A percentile compares a stretch with the other conserved stretches of the same genome.
Evolutionary conservation across 2,113 vertebrate species (phyloP).

Genomic region (Telmatochromis brachygnathus): DNA sequence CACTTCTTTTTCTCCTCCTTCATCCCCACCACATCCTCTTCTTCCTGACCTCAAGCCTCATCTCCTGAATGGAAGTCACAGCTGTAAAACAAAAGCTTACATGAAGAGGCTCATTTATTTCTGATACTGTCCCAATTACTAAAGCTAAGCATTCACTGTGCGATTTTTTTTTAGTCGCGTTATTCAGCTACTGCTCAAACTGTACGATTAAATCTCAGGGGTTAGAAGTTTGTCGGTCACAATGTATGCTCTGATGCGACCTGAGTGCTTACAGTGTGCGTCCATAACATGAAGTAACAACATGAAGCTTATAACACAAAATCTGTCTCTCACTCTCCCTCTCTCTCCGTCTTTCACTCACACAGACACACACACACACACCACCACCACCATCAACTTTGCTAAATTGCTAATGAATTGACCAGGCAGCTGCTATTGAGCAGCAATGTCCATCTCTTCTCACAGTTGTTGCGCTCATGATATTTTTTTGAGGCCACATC

Average conservation of each 20-base stretch:
- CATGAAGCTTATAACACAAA: background rate
- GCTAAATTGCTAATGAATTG: background rate
- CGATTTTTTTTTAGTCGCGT: background rate
- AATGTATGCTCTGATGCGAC: background rate
- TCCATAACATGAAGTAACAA: background rate
- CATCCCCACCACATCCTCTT: background rate
- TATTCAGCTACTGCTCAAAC: background rate
- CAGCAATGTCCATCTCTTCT: background rate
- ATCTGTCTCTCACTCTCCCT: background rate
- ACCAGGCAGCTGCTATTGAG: background rate
- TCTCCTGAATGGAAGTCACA: background rate
- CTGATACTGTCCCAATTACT: background rate
- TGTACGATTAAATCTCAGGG: background rate
- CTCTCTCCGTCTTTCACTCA: background rate
- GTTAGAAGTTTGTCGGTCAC: background rate
- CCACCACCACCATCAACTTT: background rate
- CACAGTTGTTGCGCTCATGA: fast-evolving
- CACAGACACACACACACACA: background rate
- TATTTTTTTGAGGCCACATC: background rate
- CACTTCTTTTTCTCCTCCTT: background rate
- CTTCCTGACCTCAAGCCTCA: background rate
- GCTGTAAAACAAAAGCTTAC: background rate
- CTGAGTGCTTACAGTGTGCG: background rate
- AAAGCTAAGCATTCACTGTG: background rate
- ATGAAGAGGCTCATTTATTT: background rate